Conservation (phyloP, 2,888 invertebrate genomes). For the Phlogophora meticulosa region DNA sequence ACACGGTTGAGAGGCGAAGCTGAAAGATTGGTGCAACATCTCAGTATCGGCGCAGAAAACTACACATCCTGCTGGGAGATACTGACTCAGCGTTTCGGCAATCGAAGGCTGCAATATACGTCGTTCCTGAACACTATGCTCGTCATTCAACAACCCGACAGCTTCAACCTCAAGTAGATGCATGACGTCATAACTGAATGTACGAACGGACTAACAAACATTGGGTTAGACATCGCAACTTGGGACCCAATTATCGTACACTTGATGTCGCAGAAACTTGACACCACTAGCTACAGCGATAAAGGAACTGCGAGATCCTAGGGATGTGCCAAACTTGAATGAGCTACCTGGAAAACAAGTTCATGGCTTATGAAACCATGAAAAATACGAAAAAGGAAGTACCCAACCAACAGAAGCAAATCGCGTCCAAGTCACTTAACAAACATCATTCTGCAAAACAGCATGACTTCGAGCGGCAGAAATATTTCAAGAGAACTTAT, state of each 20-base stretch:
- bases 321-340: neutral
- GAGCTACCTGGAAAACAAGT: constrained; percentile 5
- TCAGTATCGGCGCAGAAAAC: constrained; percentile 3
- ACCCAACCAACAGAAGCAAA: neutral
- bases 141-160: neutral
- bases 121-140: constrained; percentile 2
- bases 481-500: constrained; percentile 5
- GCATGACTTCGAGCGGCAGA: neutral
- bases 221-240: constrained; percentile 10
- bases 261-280: constrained; percentile 3
- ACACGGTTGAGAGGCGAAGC: constrained; percentile 2
- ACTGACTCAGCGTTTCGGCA: neutral
- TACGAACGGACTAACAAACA: constrained; percentile 10
- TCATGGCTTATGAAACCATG: constrained; percentile 1
- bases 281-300: neutral
- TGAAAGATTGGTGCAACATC: constrained; percentile 11
- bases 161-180: constrained; percentile 14
- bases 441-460: neutral
- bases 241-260: constrained; percentile 20
- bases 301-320: constrained; percentile 1
- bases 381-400: neutral
- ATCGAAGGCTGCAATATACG: neutral
- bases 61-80: constrained; percentile 3
- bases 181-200: constrained; percentile 17
- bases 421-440: neutral